Base-by-base conservation (phyloP, 2,113 vertebrate species). In the Paedocypris sp. region DNA sequence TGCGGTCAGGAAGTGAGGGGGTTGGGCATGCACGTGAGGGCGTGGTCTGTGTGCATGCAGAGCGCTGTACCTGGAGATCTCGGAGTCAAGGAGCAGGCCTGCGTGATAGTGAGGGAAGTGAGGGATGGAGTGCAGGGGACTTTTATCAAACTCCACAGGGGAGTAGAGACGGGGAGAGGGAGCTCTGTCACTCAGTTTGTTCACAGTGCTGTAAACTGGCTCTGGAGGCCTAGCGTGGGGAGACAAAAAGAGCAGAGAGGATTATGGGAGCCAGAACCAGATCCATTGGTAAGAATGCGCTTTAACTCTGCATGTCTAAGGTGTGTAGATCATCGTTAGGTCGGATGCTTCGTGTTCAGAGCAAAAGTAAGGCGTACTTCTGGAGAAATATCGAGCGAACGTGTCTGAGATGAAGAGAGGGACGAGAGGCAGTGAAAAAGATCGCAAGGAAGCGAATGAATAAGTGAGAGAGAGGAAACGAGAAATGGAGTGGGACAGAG, bases 191-290 rank as follows among this genome's bases (percentile, higher is more conserved):
- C 90, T 90, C 68, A 92, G 86, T 93, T 97, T 97, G 90, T 97
- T 97, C 88, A 95, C 91, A 92, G 93, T 95, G 94, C 93, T 97
- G 93, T 94, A 96, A 90, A 97, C 92, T 51, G 93, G 94, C 87
- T 97, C 93, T 75, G 91, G 89, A 85, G 89, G 89, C 91, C 94
- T 95, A 81, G 80, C 85, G 74, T 80, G 75, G 81, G 78, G 62
- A 86, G 66, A 87, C 83, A 82, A 79, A 77, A 77, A 62, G 9
- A 64, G 50, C 16, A 62, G 52, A 25, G 7, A 28, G 50, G 35
- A 58, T 66, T 73, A 67, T n/a, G n/a, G n/a, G n/a, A n/a, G n/a
- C n/a, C n/a, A n/a, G n/a, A n/a, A n/a, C n/a, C n/a, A n/a, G n/a
- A n/a, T n/a, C n/a, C n/a, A n/a, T n/a, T n/a, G n/a, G n/a, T n/a